A percentile compares a stretch with the other conserved stretches of the same genome.
Conservation (phyloP, 2,888 invertebrate species). For the Diplazon laetatorius region DNA sequence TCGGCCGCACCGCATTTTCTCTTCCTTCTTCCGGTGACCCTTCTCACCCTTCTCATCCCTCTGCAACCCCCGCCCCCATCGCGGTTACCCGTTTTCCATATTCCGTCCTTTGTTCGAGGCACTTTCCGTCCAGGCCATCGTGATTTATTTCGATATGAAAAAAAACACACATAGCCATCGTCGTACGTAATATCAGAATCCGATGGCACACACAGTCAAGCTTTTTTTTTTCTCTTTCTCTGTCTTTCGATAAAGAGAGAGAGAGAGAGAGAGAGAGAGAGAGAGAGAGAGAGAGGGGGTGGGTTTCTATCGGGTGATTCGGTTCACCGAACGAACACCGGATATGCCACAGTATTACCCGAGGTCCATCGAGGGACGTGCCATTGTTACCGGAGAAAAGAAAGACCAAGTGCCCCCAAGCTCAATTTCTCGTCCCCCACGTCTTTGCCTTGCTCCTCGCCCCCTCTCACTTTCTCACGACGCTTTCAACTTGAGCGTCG, state of each 20-base stretch:
- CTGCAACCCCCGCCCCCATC: background rate
- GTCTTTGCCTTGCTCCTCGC: too few relatives aligned
- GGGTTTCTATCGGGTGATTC: conserved; percentile 25
- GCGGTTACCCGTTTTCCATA: too few relatives aligned
- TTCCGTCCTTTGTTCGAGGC: background rate
- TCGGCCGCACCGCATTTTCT: conserved; percentile 6
- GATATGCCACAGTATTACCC: conserved; percentile 41
- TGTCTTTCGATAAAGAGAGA: background rate
- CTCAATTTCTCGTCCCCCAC: conserved; percentile 26
- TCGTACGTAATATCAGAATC: background rate
- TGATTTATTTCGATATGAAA: background rate
- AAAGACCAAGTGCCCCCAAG: conserved; percentile 30
- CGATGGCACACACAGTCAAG: background rate
- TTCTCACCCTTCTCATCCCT: background rate
- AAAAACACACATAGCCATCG: background rate
- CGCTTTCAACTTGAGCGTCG: too few relatives aligned
- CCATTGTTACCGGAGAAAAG: conserved; percentile 42
- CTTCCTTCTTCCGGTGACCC: background rate
- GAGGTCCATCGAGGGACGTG: conserved; percentile 15
- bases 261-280: too few relatives aligned
- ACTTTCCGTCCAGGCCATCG: background rate
- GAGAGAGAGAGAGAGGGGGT: too few relatives aligned
- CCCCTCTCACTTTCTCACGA: too few relatives aligned
- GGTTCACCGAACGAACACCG: conserved; percentile 33
- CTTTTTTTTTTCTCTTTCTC: background rate